Evolutionary conservation across 2,113 vertebrate genomes (phyloP).

Genomic region (Pseudorhombus dupliciocellatus): DNA sequence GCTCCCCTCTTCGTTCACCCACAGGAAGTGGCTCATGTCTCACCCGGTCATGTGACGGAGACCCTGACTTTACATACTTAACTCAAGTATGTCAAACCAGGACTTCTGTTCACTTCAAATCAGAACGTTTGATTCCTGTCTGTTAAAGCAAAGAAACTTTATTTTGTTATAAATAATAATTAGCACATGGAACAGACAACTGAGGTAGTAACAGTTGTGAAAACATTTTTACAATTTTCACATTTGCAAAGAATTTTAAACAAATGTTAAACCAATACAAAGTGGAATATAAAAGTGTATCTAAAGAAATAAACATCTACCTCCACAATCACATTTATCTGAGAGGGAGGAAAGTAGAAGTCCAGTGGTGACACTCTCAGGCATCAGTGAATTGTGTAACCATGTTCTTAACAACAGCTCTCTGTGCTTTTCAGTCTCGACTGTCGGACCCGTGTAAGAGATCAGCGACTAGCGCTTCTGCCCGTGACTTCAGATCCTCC

Average conservation of each 20-base stretch:
- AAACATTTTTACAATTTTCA: neutral
- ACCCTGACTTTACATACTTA: neutral
- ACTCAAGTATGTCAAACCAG: slow-evolving; percentile 6
- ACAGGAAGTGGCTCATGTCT: slow-evolving; percentile 69
- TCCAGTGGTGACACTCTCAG: neutral
- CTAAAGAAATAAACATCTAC: neutral
- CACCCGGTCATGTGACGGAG: slow-evolving; percentile 27
- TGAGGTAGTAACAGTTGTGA: slow-evolving; percentile 32
- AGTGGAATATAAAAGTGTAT: neutral
- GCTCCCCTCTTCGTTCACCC: neutral
- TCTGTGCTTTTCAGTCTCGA: too few species aligned
- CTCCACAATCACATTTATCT: neutral
- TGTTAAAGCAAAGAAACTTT: slow-evolving; percentile 12
- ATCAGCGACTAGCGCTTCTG: slow-evolving; percentile 23
- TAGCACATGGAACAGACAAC: neutral
- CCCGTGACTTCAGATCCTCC: slow-evolving; percentile 72
- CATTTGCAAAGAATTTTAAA: neutral
- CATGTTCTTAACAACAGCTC: neutral
- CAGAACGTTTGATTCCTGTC: too few species aligned
- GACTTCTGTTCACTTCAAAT: neutral
- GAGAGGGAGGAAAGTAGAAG: neutral
- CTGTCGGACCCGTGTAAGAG: slow-evolving; percentile 7
- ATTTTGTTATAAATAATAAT: slow-evolving; percentile 15
- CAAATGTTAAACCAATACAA: neutral
- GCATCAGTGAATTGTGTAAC: neutral